Conservation (phyloP, 2,888 invertebrate genomes). For the Tetranychus piercei region DNA sequence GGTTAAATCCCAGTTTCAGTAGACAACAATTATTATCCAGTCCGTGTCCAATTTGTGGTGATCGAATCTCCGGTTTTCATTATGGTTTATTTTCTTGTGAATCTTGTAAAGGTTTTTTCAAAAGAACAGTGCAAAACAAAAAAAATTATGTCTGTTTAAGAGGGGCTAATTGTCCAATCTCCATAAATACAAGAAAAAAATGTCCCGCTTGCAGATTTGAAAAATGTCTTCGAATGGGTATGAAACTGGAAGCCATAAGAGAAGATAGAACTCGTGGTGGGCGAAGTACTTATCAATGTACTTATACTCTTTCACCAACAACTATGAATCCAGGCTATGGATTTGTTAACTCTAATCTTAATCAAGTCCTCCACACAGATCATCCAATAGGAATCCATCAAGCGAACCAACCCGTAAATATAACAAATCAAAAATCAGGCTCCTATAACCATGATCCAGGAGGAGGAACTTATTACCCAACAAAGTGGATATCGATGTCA, state of each 20-base stretch:
- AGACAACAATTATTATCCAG: slow-evolving; percentile 37
- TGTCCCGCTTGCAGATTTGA: slow-evolving; percentile 92
- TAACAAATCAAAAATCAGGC: no score
- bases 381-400: not conserved
- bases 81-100: slow-evolving; percentile 96
- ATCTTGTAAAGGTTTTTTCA: slow-evolving; percentile 94
- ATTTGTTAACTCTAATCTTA: not conserved
- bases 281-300: slow-evolving; percentile 84
- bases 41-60: slow-evolving; percentile 84
- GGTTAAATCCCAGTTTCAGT: slow-evolving; percentile 20
- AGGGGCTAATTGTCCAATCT: slow-evolving; percentile 76
- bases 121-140: slow-evolving; percentile 91
- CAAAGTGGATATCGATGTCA: not conserved
- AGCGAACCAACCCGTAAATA: not conserved
- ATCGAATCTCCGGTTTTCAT: slow-evolving; percentile 89
- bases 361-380: not conserved
- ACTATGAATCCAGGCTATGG: slow-evolving; percentile 22
- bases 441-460: not conserved
- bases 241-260: slow-evolving; percentile 90
- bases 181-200: slow-evolving; percentile 79
- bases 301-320: slow-evolving; percentile 57
- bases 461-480: not conserved
- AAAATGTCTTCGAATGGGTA: slow-evolving; percentile 82
- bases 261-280: slow-evolving; percentile 88
- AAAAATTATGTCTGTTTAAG: slow-evolving; percentile 85